Base-by-base conservation (phyloP, 64 coral and sea anemone species). In the Pocillopora verrucosa region DNA sequence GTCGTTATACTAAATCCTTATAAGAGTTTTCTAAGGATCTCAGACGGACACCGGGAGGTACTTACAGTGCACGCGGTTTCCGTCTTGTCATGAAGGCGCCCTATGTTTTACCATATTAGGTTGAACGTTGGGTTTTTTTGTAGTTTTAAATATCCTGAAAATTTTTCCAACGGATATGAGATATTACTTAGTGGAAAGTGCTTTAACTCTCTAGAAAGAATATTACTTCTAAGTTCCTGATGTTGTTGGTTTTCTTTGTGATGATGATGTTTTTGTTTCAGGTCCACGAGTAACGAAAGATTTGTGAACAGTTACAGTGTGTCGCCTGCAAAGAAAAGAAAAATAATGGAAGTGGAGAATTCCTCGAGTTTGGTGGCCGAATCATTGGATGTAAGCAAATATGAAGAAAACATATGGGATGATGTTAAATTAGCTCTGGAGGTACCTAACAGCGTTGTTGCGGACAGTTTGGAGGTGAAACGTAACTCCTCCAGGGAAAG, bases 331-430 rank as follows among this genome's bases (percentile, higher is more conserved):
- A 84, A 84, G 36, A 69, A 65, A 65, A 84, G 82, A 41, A 84
- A 72, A 72, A 10, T 84, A 25, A 2, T 70, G 34, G 34, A 69
- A 14, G 11, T 17, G 12, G 76, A 79, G 59, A n/a, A 5, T 19
- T 56, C 76, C 20, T 22, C 34, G 51, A 16, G 12, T 16, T 15
- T 72, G 64, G 62, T 72, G 5, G n/a, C 63, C n/a, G 82, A 84
- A 45, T 84, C 82, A 72, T n/a, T 84, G 45, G 37, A 84, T 72
- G 37, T 9, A 70, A 84, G 56, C 82, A 84, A 84, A 57, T 11
- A 36, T 56, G 36, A 25, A 56, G 16, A 56, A 17, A 20, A 13
- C 16, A 51, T 22, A 9, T 38, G 56, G 3, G 41, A 51, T 51
- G 41, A 51, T 51, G 45, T 36, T 11, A 70, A 84, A 16, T 20